Base-by-base conservation (phyloP, 2,113 vertebrate species). In the Girardinichthys multiradiatus region DNA sequence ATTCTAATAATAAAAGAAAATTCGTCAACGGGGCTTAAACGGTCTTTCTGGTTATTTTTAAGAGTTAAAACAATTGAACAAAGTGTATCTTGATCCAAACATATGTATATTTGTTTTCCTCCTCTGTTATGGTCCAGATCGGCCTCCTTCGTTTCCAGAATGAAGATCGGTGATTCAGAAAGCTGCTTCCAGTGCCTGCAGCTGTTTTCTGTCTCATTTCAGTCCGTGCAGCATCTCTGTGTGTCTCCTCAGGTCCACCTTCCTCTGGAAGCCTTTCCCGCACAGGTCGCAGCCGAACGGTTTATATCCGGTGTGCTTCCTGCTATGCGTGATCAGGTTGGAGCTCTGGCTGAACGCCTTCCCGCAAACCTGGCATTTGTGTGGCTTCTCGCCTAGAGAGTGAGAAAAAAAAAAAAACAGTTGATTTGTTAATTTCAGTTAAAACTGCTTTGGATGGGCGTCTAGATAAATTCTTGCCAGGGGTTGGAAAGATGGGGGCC, bases 261-360 rank as follows among this genome's bases (percentile, higher is more conserved):
- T 99, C 19, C 98, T 92, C 79, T 99, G 98, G 92, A 99, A 99
- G 1, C 98, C 98, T 91, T 98, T 99, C 4, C 96, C 96, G 77
- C 98, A 99, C 19, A 98, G 93, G 82, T 99, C 97, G 30, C 98
- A 99, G 70, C 96, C 96, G 13, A 99, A 99, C 8, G 98, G 98
- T 87, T 99, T 99, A 93, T 98, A 99, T 9, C 98, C 98, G 0
- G 98, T 99, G 92, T 99, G 98, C 72, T 99, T 99, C 70, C 98
- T 93, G 86, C 98, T 99, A 92, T 99, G 98, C 0, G 98, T 99
- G 90, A 99, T 99, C 85, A 99, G 96, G 91, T 99, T 99, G 87
- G 98, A 99, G 92, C 98, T 99, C 94, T 99, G 98, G 81, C 98
- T 99, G 94, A 99, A 99, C 0, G 98, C 97, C 87, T 99, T 99